These are phyloP conservation scores for Chaenocephalus aceratus DNA, from an alignment of 2,113 vertebrate species.

Conservation along the genomic window DNA sequence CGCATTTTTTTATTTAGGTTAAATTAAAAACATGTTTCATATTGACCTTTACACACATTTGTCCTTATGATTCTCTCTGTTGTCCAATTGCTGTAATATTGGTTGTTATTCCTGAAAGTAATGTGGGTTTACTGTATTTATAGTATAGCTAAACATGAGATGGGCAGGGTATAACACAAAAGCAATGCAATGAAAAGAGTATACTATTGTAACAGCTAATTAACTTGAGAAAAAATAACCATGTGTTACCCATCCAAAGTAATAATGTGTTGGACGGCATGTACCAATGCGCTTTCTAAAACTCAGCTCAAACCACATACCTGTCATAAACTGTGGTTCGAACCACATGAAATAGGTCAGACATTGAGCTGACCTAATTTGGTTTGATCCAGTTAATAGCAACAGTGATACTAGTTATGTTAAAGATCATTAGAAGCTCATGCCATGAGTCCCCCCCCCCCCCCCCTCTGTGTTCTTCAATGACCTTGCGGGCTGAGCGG, in stretches of 20 bases:
- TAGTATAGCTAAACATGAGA: neutral
- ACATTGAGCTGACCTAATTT: conserved; percentile 71
- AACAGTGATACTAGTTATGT: conserved; percentile 31
- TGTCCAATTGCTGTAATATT: no score
- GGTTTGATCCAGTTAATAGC: conserved; percentile 59
- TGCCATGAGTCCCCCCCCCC: conserved; percentile 29
- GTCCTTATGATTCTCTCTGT: no score
- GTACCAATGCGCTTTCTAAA: neutral
- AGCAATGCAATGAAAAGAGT: neutral
- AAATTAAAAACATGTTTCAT: no score
- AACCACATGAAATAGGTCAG: conserved; percentile 72
- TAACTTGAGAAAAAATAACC: neutral
- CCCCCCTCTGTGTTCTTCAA: conserved; percentile 37
- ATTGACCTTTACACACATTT: no score
- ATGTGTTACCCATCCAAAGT: neutral
- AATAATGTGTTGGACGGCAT: neutral
- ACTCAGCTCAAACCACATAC: conserved; percentile 25
- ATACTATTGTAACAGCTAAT: neutral
- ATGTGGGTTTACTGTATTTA: neutral
- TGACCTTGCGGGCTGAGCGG: conserved; percentile 62
- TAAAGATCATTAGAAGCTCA: conserved; percentile 51
- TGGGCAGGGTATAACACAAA: neutral
- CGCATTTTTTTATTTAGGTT: neutral
- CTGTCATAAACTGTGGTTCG: conserved; percentile 31
- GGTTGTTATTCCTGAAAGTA: neutral